phyloP scores from a whole-genome alignment of 1,140 invertebrate species.

The Drosophila guanche region DNA sequence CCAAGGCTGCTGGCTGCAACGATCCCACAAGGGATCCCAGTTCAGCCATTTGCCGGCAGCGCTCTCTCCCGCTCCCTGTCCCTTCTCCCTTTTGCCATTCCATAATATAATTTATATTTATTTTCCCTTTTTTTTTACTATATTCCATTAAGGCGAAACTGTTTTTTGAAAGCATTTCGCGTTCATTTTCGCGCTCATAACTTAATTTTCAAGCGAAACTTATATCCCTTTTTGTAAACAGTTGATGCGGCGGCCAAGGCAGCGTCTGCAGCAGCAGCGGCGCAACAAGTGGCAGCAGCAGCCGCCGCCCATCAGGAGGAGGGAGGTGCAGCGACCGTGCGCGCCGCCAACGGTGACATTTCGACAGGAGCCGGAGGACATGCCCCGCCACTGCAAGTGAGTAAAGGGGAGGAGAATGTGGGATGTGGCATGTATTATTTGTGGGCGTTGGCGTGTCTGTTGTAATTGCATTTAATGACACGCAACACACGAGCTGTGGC shows the following conservation, averaged over 20 bases:
- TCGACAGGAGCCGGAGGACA: conserved; percentile 67
- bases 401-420: conserved; percentile 41
- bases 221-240: conserved; percentile 30
- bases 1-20: conserved; percentile 8
- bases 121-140: conserved; percentile 52
- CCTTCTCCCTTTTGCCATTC: neutral
- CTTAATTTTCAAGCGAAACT: conserved; percentile 19
- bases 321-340: conserved; percentile 13
- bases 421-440: conserved; percentile 16
- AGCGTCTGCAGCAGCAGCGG: conserved; percentile 36
- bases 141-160: conserved; percentile 41
- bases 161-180: conserved; percentile 34
- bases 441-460: conserved; percentile 61
- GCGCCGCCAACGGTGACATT: conserved; percentile 87
- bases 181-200: conserved; percentile 21
- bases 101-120: conserved; percentile 59
- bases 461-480: conserved; percentile 76
- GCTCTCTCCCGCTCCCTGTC: conserved; percentile 1
- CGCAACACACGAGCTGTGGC: conserved; percentile 8
- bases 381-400: conserved; percentile 87
- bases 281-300: conserved; percentile 68
- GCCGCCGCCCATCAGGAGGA: conserved; percentile 65
- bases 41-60: conserved; percentile 24
- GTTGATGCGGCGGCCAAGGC: conserved; percentile 72
- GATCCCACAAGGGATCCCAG: conserved; percentile 41